Evolutionary conservation across 2,888 invertebrate genomes (phyloP), one percentile per base, ranked within the genome.

Genomic region (Ichneumoninae sp.): DNA sequence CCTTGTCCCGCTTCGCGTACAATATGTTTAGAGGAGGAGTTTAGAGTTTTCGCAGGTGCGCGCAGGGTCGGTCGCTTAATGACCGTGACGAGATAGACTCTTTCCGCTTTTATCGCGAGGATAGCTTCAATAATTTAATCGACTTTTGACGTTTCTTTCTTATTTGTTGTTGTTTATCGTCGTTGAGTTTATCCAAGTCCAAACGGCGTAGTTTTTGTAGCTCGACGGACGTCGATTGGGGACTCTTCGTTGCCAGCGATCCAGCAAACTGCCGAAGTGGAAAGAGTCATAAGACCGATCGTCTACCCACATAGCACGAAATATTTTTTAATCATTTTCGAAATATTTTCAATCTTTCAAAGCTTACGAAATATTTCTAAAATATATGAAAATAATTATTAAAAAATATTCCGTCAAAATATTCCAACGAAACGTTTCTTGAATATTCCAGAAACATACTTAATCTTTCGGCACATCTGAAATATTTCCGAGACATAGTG

Each of bases 181-280:
- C 60, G 5, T 52, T 10, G 5, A 52, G 1, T 65, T 79, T 79
- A 1, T 10, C 10, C 40, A 40, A 40, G 40, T 4, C 4, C 22
- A 10, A 10, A 22, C 1, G 10, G 10, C 26, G 47, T 47, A 33
- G 33, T 19, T 36, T 7, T 62, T 30, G 16, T 1, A 93, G 92
- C 87, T 92, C 92, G 8, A 90, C 91, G 22, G 91, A 91, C 70
- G 92, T 92, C 33, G 93, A 92, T 52, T 92, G 90, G 90, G 91
- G 90, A 91, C 44, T 91, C 91, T 7, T 92, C 92, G 65, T 87
- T 92, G 72, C 92, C 92, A 30, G 91, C 92, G 40, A 91, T 92
- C 62, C 90, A 89, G 74, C 91, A 92, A 74, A 91, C 91, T 13
- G 87, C 89, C 22, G 91, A 91, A 83, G 86, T 89, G 47, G 91